These are phyloP conservation scores for Leucosticte australis DNA, from an alignment of 2,113 vertebrate genomes.

Conservation along the genomic window DNA sequence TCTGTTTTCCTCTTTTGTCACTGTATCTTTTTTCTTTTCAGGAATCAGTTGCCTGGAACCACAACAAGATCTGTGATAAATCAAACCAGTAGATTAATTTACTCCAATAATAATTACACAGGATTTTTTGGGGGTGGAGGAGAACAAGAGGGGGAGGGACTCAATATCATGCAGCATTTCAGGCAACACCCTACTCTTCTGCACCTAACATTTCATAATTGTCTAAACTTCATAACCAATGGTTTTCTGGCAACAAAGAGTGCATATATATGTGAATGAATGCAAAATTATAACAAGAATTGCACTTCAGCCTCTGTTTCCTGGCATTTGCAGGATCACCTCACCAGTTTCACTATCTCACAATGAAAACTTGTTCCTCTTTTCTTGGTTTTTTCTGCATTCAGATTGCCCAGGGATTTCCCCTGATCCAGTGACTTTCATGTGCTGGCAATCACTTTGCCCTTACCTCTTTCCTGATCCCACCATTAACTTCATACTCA, in stretches of 20 bases:
- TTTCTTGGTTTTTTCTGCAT: not conserved
- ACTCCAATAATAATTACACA: not conserved
- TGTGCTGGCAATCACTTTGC: not conserved
- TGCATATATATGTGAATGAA: not conserved
- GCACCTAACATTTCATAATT: not conserved
- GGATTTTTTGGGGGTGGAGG: rapidly evolving
- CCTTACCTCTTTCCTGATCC: not conserved
- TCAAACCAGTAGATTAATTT: not conserved
- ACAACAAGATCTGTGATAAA: slow-evolving; percentile 1
- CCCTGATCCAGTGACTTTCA: not conserved
- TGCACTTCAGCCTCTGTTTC: not conserved
- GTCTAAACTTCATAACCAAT: not conserved
- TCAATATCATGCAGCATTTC: not conserved
- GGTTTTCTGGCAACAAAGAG: not conserved
- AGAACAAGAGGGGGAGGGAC: not conserved
- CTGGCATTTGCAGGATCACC: slow-evolving; percentile 19
- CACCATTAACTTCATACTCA: not conserved
- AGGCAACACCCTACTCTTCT: not conserved
- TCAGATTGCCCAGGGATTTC: slow-evolving; percentile 24
- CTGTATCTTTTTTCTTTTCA: slow-evolving; percentile 22
- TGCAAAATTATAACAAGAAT: not conserved
- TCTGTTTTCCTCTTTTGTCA: slow-evolving; percentile 58
- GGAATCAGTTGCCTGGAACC: slow-evolving; percentile 45
- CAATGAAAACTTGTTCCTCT: not conserved
- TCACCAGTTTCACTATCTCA: not conserved